Percentiles rank a stretch among this genome's conserved stretches.
Conservation (phyloP, 2,113 vertebrate genomes). For the Cochlearius cochlearius region DNA sequence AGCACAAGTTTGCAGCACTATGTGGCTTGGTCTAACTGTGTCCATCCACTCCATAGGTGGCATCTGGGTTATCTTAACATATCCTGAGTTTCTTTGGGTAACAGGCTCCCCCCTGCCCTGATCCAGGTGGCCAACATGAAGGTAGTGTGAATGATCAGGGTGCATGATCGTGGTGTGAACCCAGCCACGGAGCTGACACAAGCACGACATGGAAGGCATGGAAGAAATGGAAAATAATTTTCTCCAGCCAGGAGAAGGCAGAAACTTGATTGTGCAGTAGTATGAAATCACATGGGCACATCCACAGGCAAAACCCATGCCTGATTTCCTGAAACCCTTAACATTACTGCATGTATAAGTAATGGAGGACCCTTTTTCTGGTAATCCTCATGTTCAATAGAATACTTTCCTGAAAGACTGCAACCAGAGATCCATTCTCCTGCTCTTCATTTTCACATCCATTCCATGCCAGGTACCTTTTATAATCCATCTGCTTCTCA, state of each 20-base stretch:
- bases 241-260: background rate
- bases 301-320: background rate
- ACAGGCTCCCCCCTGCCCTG: background rate
- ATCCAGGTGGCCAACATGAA: background rate
- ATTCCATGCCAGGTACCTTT: background rate
- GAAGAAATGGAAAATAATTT: background rate
- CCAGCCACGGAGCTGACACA: background rate
- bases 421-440: background rate
- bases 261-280: background rate
- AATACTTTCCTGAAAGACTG: background rate
- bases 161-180: background rate
- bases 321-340: background rate
- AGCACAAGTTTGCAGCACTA: background rate
- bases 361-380: background rate
- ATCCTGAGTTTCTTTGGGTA: background rate
- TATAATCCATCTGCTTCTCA: constrained; percentile 45
- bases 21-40: background rate
- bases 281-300: background rate
- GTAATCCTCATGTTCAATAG: background rate
- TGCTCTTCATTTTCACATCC: constrained; percentile 44
- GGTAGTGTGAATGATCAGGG: background rate
- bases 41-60: background rate
- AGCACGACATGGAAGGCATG: background rate
- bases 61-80: background rate
- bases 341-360: background rate